Base-by-base conservation (phyloP, 2,113 vertebrate species). In the Aepyceros melampus region DNA sequence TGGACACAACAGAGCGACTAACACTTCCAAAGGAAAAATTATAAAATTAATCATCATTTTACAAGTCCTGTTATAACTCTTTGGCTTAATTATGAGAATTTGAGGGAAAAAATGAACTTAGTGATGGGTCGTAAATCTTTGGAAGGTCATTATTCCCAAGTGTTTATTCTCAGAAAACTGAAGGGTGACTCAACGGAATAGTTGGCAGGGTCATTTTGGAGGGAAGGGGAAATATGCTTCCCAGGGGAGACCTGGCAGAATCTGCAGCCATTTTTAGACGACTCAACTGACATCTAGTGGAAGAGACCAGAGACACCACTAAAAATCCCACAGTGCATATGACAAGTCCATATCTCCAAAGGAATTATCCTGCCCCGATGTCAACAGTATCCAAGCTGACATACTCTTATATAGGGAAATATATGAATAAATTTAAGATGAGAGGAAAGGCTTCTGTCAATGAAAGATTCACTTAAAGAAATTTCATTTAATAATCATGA, bases 301-400 rank as follows among this genome's bases (percentile, higher is more conserved):
- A n/a, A 43, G 8, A 85, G 5, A 7, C 19, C 6, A n/a, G 76
- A 27, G 15, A 17, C 47, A 51, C 25, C 6, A 25, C 49, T 5
- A 1, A 55, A 43, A 7, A 6, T 40, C 76, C 31, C 16, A 3
- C 23, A 45, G 2, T 0, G 14, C 8, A 11, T 0, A 7, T 23
- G 7, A 17, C 47, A 5, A 6, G 23, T 15, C 12, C 17, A 15
- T 13, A 5, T 53, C 33, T 9, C 2, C 1, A 5, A 6, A 49
- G 6, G 9, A 21, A 47, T 25, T 2, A 43, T 2, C 74, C 4
- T 2, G 4, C 7, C 6, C 21, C 13, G 23, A 3, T 7, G 13
- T n/a, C 8, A 21, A 12, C 0, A 6, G 40, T 3, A 36, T 27
- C 64, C 40, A 60, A 40, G 27, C 12, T 16, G 43, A 85, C 10